Evolutionary conservation across 1,140 invertebrate species (phyloP).

Genomic region (Colletes gigas): DNA sequence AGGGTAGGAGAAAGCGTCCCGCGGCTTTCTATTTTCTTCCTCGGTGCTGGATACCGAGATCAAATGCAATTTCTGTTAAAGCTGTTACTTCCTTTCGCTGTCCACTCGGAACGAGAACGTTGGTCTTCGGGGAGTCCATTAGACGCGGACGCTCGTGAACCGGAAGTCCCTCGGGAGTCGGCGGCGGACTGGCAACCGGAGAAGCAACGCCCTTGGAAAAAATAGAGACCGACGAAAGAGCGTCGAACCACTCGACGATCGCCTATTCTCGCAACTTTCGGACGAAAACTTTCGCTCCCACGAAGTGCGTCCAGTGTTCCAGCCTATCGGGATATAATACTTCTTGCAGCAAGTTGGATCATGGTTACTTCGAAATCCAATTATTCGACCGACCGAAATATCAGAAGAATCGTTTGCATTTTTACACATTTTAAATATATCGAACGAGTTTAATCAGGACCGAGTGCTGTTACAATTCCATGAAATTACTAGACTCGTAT

Average conservation of each 20-base stretch:
- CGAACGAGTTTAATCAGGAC: too few species aligned
- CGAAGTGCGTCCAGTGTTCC: too few species aligned
- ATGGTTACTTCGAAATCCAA: too few species aligned
- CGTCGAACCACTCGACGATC: not conserved
- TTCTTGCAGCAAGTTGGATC: too few species aligned
- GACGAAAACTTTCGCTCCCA: not conserved
- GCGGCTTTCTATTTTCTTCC: slow-evolving; percentile 9
- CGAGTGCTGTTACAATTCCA: too few species aligned
- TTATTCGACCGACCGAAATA: too few species aligned
- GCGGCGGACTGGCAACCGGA: slow-evolving; percentile 32
- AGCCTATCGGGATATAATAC: too few species aligned
- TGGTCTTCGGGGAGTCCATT: slow-evolving; percentile 64
- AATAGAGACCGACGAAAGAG: not conserved
- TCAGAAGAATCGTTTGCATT: too few species aligned
- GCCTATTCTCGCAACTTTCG: not conserved
- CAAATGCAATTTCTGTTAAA: slow-evolving; percentile 72
- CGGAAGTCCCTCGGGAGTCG: slow-evolving; percentile 66
- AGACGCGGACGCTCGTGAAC: slow-evolving; percentile 61
- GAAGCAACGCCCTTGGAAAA: slow-evolving; percentile 32
- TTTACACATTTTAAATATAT: too few species aligned
- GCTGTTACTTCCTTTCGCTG: slow-evolving; percentile 62
- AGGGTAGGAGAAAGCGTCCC: not conserved
- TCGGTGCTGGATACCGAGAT: slow-evolving; percentile 44
- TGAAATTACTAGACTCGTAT: too few species aligned
- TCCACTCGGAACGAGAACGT: slow-evolving; percentile 54